These are phyloP conservation scores for Gerris lacustris DNA, from an alignment of 2,888 invertebrate species.

Conservation along the genomic window DNA sequence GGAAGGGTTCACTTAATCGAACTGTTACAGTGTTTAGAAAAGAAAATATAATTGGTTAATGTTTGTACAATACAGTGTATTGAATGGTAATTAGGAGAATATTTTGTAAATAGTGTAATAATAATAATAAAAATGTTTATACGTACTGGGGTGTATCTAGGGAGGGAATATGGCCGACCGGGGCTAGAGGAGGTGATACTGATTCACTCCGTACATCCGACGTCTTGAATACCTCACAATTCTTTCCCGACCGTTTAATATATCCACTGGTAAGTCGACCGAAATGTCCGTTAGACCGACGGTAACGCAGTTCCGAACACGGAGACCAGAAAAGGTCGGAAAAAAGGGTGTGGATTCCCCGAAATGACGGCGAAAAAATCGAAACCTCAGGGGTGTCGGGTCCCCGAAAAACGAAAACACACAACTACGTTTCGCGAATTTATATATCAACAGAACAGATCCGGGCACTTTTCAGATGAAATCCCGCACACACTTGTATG, in stretches of 20 bases:
- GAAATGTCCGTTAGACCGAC: neutral
- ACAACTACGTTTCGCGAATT: neutral
- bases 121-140: neutral
- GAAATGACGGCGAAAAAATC: neutral
- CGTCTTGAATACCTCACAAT: neutral
- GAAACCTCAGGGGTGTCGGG: neutral
- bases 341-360: neutral
- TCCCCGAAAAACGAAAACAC: neutral
- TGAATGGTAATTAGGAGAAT: neutral
- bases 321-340: neutral
- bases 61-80: neutral
- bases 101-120: neutral
- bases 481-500: neutral
- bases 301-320: neutral
- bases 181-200: neutral
- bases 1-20: no score
- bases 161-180: slow-evolving; percentile 5
- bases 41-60: no score
- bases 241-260: neutral
- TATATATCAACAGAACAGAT: no score
- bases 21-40: no score
- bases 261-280: neutral
- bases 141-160: slow-evolving; percentile 3
- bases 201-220: neutral
- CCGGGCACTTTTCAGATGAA: no score